Conservation (phyloP, 2,797 vertebrate species). For the Ctenopoma kingsleyae region DNA sequence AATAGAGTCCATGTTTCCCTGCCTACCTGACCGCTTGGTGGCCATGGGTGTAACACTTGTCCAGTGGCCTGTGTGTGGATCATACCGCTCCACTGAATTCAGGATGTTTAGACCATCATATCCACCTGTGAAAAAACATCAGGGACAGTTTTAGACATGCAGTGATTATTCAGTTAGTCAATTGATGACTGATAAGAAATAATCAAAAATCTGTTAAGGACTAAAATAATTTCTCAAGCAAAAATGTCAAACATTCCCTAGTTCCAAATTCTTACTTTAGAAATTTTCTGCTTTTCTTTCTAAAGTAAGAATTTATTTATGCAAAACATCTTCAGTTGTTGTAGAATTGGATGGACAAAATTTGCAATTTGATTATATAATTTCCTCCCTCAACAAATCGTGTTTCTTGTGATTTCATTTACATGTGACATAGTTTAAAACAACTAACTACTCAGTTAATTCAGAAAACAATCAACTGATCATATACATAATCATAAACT, state of each 20-base stretch:
- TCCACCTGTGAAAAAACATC: conserved; percentile 85
- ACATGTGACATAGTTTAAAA: too few species aligned
- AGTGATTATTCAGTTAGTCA: neutral
- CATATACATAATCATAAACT: neutral
- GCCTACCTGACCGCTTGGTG: conserved; percentile 95
- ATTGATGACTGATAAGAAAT: neutral
- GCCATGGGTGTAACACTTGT: conserved; percentile 98
- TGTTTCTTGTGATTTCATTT: too few species aligned
- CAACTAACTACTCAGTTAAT: neutral
- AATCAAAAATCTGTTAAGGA: too few species aligned
- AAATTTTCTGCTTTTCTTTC: neutral
- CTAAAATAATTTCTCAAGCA: neutral
- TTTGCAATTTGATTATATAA: too few species aligned
- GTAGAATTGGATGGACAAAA: neutral
- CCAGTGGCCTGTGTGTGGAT: conserved; percentile 99
- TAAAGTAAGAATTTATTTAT: neutral
- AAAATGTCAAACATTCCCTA: neutral
- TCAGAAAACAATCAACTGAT: too few species aligned
- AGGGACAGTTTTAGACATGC: neutral
- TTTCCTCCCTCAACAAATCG: too few species aligned
- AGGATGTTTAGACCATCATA: conserved; percentile 98
- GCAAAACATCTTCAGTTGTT: neutral
- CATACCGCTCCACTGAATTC: conserved; percentile 97
- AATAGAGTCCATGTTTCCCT: neutral
- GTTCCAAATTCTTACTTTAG: neutral